Base-by-base conservation (phyloP, 1,140 invertebrate species). In the Brachionus asplanchnoidis region DNA sequence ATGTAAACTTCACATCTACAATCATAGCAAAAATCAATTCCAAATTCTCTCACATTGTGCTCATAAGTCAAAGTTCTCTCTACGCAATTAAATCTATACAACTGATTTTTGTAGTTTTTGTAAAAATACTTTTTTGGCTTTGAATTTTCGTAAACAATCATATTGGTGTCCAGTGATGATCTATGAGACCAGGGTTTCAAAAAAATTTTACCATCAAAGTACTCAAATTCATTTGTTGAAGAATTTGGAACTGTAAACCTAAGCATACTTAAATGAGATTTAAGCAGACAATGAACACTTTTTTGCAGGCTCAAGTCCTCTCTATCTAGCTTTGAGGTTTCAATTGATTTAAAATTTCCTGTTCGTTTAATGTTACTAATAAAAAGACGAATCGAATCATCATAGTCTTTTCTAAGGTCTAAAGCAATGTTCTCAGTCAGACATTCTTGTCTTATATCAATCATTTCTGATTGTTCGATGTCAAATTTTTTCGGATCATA, bases 1-100 rank as follows among this genome's bases (percentile, higher is more conserved):
- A 66, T 66, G 26, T 66, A 66, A 7, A 66, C 60, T 66, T 66
- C 60, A 66, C 60, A 66, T 66, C 60, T 66, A 28, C 60, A 66
- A 66, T 66, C 60, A 28, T 66, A 66, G 23, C 60, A 66, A 26
- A 66, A 66, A 66, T 66, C 60, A 26, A 66, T 66, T 26, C 60
- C 60, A 1, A 28, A 66, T 66, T 23, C 60, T 66, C 60, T 66
- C 20, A 66, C 60, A 23, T 28, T 23, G 26, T 66, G 60, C 8
- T 66, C 26, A 66, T 26, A 66, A 66, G 17, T 20, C 60, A 66
- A 66, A 66, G 26, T 28, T 66, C 60, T 66, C 23, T 66, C 60
- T 26, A 66, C 7, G 9, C 26, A 23, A 66, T 66, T 66, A 66
- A 66, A 66, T 26, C 60, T 23, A 14, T 23, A 66, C 20, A 66